Base-by-base conservation (phyloP, 2,797 vertebrate species). In the Takifugu rubripes region DNA sequence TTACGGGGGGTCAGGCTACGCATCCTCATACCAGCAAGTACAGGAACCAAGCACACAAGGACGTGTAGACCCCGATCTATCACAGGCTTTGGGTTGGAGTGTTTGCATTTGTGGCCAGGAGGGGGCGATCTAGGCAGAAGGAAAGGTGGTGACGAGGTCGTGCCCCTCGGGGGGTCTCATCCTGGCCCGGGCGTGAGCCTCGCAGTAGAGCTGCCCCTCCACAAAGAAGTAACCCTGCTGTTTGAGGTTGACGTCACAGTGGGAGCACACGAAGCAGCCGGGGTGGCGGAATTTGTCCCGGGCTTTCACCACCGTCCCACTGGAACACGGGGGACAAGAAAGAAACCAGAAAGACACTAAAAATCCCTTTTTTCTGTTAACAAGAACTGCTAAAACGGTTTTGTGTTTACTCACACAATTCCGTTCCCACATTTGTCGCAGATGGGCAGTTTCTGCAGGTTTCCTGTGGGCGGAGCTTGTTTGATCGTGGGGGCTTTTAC, bases 191-290 rank as follows among this genome's bases (percentile, higher is more conserved):
- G 96, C 96, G 0, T 98, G 97, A 36, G 70, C 83, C 89, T 99
- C 97, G 12, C 97, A 99, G 92, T 96, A 99, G 43, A 99, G 83
- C 51, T 98, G 92, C 1, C 93, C 95, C 74, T 96, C 95, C 86
- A 99, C 93, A 3, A 98, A 96, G 92, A 96, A 99, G 66, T 97
- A 99, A 36, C 97, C 97, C 75, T 93, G 94, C 71, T 99, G 96
- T 81, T 99, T 99, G 69, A 99, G 92, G 92, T 95, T 99, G 78
- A 94, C 83, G 62, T 92, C 91, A 46, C 97, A 99, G 91, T 98
- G 95, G 0, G 93, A 89, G 56, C 97, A 99, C 75, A 98, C 95
- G 1, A 99, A 99, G 83, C 97, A 99, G 43, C 94, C 95, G 0
- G 96, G 97, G 51, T 99, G 97, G 47, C 93, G 91, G 68, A 91